Evolutionary conservation across 2,888 invertebrate genomes (phyloP), one percentile per base, ranked within the genome.

Genomic region (Nomada flava): DNA sequence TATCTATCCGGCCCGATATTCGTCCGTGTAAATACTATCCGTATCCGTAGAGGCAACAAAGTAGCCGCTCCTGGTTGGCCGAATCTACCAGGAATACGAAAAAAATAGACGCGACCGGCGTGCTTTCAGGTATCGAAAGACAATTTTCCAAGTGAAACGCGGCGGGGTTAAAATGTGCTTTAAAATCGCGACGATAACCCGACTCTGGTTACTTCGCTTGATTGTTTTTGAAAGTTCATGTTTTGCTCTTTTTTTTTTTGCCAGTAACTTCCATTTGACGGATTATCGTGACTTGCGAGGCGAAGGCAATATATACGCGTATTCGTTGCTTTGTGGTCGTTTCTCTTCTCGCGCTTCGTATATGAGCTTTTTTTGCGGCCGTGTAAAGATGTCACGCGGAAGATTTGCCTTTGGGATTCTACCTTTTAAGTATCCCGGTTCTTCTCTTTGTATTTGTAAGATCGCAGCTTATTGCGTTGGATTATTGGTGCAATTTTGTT

Each of bases 1-100:
- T 89, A 89, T 88, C 85, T 84, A 87, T 85, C 83, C 87, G 85
- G 67, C 42, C 76, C 88, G 86, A 84, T 82, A 88, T 88, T 87
- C 79, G 69, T 52, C 71, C 75, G 83, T 83, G 86, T 86, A 88
- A 89, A 89, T 87, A 89, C 84, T 84, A 79, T 83, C 82, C 63
- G 59, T 55, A 50, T 62, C 44, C 73, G 79, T 72, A 83, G 76
- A 69, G 81, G 74, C 80, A 82, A 86, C 86, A 84, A 85, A 86
- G 85, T 82, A 86, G 83, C 57, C 81, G 63, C 72, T 68, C 63
- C 52, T 57, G 47, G 77, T 71, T 76, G 65, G 83, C 72, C 59
- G 72, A 85, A 71, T 76, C 82, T 73, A 55, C 76, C 59, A 70
- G 72, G 57, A 23, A 57, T 10, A 13, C 62, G 63, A 11, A 42